Conservation (phyloP, 2,888 invertebrate genomes). For the Helleia helle region DNA sequence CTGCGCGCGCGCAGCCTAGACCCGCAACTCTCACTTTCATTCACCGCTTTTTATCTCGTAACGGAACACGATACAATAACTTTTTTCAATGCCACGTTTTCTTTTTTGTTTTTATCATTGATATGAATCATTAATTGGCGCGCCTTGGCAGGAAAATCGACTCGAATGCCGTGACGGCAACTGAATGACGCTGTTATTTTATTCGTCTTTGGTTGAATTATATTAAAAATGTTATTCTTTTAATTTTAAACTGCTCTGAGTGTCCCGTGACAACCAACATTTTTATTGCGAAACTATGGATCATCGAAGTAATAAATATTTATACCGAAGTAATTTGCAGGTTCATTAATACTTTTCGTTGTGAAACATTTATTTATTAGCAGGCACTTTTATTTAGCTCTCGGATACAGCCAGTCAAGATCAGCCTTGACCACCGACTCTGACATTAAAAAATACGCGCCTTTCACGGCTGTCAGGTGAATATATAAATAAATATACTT, state of each 20-base stretch:
- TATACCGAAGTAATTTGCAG: neutral
- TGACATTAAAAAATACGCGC: conserved; percentile 61
- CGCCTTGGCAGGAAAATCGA: no score
- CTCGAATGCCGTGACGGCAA: no score
- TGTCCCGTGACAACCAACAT: no score
- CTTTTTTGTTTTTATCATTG: conserved; percentile 11
- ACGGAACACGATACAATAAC: conserved; percentile 21
- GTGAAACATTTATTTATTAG: neutral
- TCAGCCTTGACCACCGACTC: conserved; percentile 67
- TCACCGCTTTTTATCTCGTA: conserved; percentile 36
- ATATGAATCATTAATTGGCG: no score
- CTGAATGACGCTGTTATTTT: no score
- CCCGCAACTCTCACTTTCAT: conserved; percentile 61
- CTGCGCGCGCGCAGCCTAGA: conserved; percentile 31
- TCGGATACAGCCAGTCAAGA: conserved; percentile 33
- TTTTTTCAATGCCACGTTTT: conserved; percentile 25
- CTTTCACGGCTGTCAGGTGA: conserved; percentile 69
- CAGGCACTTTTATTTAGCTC: neutral
- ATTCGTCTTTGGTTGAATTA: no score
- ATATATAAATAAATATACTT: no score
- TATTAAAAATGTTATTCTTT: no score
- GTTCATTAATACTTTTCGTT: neutral
- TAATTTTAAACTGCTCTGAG: no score
- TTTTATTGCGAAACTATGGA: no score
- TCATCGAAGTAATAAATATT: no score